phyloP scores from a whole-genome alignment of 1,140 invertebrate species.

The Phenacoccus solenopsis region DNA sequence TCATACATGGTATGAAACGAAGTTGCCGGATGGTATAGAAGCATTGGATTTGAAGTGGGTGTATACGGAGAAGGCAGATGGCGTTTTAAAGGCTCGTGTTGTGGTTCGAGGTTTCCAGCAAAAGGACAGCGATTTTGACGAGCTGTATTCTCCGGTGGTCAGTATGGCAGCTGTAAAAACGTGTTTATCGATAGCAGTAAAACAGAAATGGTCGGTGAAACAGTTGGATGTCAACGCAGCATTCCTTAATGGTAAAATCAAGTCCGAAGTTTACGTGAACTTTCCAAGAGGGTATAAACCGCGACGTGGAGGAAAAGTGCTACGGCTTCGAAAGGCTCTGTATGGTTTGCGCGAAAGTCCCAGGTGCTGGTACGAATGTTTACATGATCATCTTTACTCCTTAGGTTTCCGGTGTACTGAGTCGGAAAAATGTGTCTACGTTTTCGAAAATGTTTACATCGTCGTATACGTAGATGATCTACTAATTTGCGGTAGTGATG shows the following conservation, averaged over 20 bases:
- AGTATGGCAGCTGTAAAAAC: slow-evolving; percentile 4
- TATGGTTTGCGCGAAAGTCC: slow-evolving; percentile 17
- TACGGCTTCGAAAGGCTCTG: slow-evolving; percentile 5
- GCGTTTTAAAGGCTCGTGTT: slow-evolving; percentile 26
- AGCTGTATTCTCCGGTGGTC: slow-evolving; percentile 26
- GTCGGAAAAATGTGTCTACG: background rate
- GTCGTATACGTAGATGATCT: slow-evolving; percentile 13
- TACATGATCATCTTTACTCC: background rate
- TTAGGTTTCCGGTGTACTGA: background rate
- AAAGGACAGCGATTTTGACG: slow-evolving; percentile 10
- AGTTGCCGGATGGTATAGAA: too few species aligned
- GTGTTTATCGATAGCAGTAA: background rate
- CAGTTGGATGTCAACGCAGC: slow-evolving; percentile 18
- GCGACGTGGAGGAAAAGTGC: background rate
- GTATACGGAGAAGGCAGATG: background rate
- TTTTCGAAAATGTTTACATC: background rate
- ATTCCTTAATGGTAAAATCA: slow-evolving; percentile 16
- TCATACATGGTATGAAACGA: slow-evolving; percentile 6
- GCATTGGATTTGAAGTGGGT: background rate
- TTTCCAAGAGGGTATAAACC: slow-evolving; percentile 20
- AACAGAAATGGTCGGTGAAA: background rate
- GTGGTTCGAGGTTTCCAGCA: slow-evolving; percentile 28
- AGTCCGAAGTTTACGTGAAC: slow-evolving; percentile 9
- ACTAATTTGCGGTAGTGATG: background rate
- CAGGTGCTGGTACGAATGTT: slow-evolving; percentile 7